Conservation (phyloP, 2,888 invertebrate species). For the Erebia epiphron region DNA sequence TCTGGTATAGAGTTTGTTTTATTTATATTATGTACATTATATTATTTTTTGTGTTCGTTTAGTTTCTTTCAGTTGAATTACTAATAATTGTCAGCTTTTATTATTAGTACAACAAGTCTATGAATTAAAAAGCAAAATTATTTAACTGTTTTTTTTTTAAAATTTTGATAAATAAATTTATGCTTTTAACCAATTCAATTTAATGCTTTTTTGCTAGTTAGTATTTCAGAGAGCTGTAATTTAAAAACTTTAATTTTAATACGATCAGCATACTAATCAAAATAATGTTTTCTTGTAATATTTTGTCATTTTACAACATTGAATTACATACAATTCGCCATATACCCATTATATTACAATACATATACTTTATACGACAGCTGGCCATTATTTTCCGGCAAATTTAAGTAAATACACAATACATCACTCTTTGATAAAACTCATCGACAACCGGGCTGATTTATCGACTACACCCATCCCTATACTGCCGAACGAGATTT, state of each 20-base stretch:
- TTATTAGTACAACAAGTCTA: neutral
- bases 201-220: no score
- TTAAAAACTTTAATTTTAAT: no score
- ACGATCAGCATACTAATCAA: neutral
- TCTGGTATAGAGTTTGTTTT: conserved; percentile 17
- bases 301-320: no score
- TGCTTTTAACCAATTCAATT: neutral
- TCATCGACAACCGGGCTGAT: conserved; percentile 44
- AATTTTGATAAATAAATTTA: neutral
- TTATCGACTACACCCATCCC: conserved; percentile 50
- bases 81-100: neutral
- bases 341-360: neutral
- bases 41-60: neutral
- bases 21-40: neutral
- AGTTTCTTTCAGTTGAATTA: neutral
- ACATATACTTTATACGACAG: conserved; percentile 8
- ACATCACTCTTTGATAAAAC: conserved; percentile 9
- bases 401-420: conserved; percentile 18
- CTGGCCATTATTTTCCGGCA: conserved; percentile 9
- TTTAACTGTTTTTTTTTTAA: neutral
- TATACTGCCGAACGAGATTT: conserved; percentile 69
- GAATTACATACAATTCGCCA: neutral
- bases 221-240: no score
- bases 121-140: no score
- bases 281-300: neutral